Evolutionary conservation across 2,888 invertebrate species (phyloP).

Genomic region (Gnatocerus cornutus): DNA sequence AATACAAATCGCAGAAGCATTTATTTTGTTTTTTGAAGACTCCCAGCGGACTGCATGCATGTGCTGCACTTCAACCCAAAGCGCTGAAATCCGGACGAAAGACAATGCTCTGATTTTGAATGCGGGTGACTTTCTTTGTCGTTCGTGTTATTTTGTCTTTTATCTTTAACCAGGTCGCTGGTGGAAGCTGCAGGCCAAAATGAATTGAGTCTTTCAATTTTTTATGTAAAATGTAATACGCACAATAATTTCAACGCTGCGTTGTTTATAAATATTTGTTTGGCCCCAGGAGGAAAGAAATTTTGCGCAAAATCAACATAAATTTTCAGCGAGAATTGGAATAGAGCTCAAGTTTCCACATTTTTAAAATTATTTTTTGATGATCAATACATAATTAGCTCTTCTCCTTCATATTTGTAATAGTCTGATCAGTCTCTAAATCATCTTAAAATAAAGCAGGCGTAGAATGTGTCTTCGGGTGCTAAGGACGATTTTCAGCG

Average conservation of each 20-base stretch:
- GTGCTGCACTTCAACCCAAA: conserved; percentile 2
- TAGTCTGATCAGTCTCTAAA: conserved; percentile 3
- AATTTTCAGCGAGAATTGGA: too few species aligned
- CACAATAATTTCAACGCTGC: not conserved
- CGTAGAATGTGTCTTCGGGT: conserved; percentile 33
- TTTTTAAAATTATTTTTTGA: too few species aligned
- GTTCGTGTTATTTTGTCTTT: too few species aligned
- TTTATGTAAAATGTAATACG: conserved; percentile 1
- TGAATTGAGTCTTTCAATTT: conserved; percentile 28
- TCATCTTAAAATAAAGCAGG: conserved; percentile 33
- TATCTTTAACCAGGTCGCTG: not conserved
- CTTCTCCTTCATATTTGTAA: not conserved
- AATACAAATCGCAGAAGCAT: not conserved
- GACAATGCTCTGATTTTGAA: conserved; percentile 4
- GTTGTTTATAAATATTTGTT: conserved; percentile 12
- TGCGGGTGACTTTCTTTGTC: not conserved
- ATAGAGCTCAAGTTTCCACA: too few species aligned
- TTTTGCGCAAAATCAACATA: not conserved
- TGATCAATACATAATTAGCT: not conserved
- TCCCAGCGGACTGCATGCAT: conserved; percentile 1
- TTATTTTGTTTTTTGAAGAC: not conserved
- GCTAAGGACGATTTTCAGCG: conserved; percentile 54
- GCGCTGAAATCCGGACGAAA: not conserved
- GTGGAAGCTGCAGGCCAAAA: not conserved
- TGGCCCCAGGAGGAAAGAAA: not conserved